A percentile compares a stretch with the other conserved stretches of the same genome.
Conservation (phyloP, 2,888 invertebrate species). For the Eumerus sabulonum region DNA sequence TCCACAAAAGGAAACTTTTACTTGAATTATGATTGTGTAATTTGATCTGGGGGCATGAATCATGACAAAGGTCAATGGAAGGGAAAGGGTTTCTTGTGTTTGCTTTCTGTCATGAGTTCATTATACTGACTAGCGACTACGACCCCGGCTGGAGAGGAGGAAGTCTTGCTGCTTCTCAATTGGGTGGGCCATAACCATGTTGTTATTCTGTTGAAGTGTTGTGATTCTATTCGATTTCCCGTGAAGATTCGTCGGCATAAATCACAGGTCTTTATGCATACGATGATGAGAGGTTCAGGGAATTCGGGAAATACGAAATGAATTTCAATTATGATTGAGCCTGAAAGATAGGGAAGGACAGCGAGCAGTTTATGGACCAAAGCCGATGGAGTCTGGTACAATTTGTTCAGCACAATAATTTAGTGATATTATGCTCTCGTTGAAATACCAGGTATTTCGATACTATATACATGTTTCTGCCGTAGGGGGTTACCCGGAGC, state of each 20-base stretch:
- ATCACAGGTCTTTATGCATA: constrained; percentile 52
- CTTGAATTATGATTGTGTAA: constrained; percentile 48
- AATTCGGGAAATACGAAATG: constrained; percentile 42
- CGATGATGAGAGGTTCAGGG: constrained; percentile 50
- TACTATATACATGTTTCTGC: too few species aligned
- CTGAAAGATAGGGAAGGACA: too few species aligned
- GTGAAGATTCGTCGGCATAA: constrained; percentile 46
- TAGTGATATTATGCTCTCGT: too few species aligned
- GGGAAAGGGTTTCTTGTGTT: constrained; percentile 39
- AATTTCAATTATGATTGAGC: constrained; percentile 55
- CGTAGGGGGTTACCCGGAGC: too few species aligned
- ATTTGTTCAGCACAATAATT: too few species aligned
- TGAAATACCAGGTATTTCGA: too few species aligned
- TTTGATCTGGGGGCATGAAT: constrained; percentile 65
- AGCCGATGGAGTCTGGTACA: too few species aligned
- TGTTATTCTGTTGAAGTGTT: not conserved
- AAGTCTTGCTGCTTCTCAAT: constrained; percentile 58
- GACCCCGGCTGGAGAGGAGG: constrained; percentile 16
- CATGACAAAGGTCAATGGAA: constrained; percentile 62
- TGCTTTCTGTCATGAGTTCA: constrained; percentile 32
- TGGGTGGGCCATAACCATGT: constrained; percentile 34
- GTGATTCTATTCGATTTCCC: constrained; percentile 53
- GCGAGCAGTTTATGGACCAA: too few species aligned
- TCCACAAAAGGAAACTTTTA: constrained; percentile 29
- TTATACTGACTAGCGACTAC: constrained; percentile 21